Base-by-base conservation (phyloP, 1,140 invertebrate genomes). In the Lutraria rhynchaena region DNA sequence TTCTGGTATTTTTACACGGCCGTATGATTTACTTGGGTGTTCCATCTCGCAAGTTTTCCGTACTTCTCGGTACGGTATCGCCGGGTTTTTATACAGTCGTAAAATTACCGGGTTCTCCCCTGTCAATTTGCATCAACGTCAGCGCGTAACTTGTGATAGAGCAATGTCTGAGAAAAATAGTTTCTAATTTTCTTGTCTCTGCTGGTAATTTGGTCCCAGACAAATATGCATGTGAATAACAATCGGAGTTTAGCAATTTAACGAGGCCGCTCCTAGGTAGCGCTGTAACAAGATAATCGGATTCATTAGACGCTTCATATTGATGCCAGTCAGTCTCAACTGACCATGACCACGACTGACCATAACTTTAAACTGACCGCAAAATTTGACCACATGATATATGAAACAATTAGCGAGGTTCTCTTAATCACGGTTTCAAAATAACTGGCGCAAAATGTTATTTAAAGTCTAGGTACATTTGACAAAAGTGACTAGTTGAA, bases 171-270 rank as follows among this genome's bases (percentile, higher is more conserved):
- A 77, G 74, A 77, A 77, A 73, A 65, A 65, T 53, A 77, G 33
- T 51, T 77, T 77, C 41, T 77, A 65, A 65, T 77, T 77, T 77
- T 61, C 74, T n/a, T 77, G 74, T 77, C 74, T 63, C 74, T 49
- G 58, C 29, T 27, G 29, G 58, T 51, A 65, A 65, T 65, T 77
- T 77, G 24, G 57, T 33, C n/a, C 57, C 58, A 77, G 61, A 65
- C 74, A 35, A 49, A 63, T 44, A 51, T 65, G 60, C 44, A 41
- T 77, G 74, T 22, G 70, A 74, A 74, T 58, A 58, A 35, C 53
- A 58, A 74, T 57, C 51, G 5, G 19, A 44, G 61, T 46, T 46
- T 24, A 46, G n/a, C 35, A 44, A 44, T 46, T 46, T 65, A 9
- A 46, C 5, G 1, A 65, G 61, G 27, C 58, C 37, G n/a, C 35